A percentile compares a stretch with the other conserved stretches of the same genome.
Evolutionary conservation across 2,888 invertebrate species (phyloP).

Genomic region (Andrena fulva): DNA sequence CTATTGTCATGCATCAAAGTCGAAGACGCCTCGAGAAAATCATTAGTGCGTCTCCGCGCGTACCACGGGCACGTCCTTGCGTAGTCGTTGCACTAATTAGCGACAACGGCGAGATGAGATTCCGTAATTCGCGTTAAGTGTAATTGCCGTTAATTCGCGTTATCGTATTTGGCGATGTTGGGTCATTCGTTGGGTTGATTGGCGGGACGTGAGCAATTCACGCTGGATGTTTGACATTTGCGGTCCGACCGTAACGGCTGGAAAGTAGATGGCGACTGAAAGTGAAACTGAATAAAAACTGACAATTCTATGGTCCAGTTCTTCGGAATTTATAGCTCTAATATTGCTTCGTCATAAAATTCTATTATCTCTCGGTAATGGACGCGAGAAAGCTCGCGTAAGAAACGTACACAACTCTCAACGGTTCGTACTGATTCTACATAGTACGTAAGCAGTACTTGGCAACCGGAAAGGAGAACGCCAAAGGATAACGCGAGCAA

Average conservation of each 20-base stretch:
- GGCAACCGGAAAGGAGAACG: conserved; percentile 8
- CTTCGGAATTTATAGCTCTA: background rate
- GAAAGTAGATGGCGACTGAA: background rate
- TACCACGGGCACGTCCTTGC: conserved; percentile 4
- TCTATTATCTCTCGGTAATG: background rate
- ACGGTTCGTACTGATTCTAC: background rate
- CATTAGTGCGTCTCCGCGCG: background rate
- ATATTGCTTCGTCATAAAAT: background rate
- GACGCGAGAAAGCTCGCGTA: background rate
- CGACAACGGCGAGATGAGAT: background rate
- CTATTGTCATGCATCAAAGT: background rate
- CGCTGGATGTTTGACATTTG: background rate
- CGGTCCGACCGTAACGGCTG: too few relatives aligned
- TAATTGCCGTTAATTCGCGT: conserved; percentile 13
- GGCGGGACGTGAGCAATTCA: background rate
- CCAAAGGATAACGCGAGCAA: background rate
- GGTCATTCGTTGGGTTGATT: background rate
- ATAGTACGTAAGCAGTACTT: background rate
- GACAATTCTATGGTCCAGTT: background rate
- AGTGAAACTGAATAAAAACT: background rate
- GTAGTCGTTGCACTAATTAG: conserved; percentile 41
- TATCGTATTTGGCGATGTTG: background rate
- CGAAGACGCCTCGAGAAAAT: background rate
- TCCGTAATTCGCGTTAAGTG: conserved; percentile 21
- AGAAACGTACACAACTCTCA: background rate